A percentile compares a stretch with the other conserved stretches of the same genome.
phyloP scores from a whole-genome alignment of 2,113 vertebrate species.

The Lycocorax pyrrhopterus region DNA sequence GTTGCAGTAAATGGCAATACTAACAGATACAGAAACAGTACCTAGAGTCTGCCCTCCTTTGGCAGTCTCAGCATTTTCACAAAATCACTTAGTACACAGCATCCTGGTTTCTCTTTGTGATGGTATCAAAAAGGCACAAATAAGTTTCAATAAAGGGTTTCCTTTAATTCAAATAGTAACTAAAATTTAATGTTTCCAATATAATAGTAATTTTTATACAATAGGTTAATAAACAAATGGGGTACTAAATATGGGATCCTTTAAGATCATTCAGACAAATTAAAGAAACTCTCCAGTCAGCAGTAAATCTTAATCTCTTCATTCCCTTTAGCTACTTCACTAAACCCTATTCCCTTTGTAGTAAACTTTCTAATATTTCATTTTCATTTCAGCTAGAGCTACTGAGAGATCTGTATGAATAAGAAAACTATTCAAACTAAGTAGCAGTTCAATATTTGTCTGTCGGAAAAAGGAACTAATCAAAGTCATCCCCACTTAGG shows the following conservation, averaged over 20 bases:
- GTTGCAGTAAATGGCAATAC: background rate
- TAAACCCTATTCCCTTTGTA: background rate
- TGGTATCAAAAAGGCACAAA: background rate
- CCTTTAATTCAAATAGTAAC: background rate
- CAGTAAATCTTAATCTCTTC: background rate
- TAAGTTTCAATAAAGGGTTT: background rate
- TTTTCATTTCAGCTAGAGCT: background rate
- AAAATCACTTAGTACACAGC: background rate
- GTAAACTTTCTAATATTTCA: background rate
- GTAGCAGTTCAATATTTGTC: background rate
- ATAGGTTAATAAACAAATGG: background rate
- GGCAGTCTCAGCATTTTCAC: background rate
- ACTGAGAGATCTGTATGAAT: background rate
- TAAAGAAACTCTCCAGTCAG: background rate
- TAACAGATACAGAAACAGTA: background rate
- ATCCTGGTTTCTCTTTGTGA: background rate
- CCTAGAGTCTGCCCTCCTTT: background rate
- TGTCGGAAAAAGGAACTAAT: conserved; percentile 4
- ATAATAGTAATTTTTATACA: background rate
- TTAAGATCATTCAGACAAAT: background rate
- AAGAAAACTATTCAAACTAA: background rate
- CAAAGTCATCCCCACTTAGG: background rate
- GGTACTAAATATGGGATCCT: background rate
- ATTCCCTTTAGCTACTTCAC: background rate
- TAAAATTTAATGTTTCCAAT: background rate